Evolutionary conservation across 2,888 invertebrate genomes (phyloP).

Genomic region (Epistrophe grossulariae): DNA sequence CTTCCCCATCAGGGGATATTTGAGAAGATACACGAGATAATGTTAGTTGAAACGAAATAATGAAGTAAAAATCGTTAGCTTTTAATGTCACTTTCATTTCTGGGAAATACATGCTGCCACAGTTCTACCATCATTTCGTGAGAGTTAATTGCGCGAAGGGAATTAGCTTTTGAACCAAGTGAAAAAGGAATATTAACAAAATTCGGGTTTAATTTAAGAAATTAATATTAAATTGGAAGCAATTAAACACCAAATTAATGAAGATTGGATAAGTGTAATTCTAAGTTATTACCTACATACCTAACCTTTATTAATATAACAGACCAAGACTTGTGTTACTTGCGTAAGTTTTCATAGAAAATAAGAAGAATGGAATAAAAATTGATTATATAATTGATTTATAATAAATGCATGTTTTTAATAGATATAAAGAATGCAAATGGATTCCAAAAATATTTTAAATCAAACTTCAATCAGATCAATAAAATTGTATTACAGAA

Average conservation of each 20-base stretch:
- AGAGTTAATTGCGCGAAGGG: not conserved
- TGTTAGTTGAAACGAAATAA: conserved; percentile 15
- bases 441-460: too few relatives aligned
- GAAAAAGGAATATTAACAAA: not conserved
- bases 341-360: too few relatives aligned
- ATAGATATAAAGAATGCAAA: too few relatives aligned
- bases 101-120: not conserved
- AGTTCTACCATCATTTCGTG: not conserved
- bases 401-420: too few relatives aligned
- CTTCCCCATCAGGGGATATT: not conserved
- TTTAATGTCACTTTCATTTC: conserved; percentile 1
- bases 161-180: conserved; percentile 8
- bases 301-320: too few relatives aligned
- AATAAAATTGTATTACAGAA: too few relatives aligned
- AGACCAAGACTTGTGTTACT: too few relatives aligned
- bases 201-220: not conserved
- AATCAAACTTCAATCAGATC: too few relatives aligned
- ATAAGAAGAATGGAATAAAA: too few relatives aligned
- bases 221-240: conserved; percentile 14
- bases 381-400: too few relatives aligned
- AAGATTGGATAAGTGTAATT: not conserved
- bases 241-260: conserved; percentile 12
- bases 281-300: not conserved
- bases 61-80: conserved; percentile 14
- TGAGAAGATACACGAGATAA: not conserved